These are phyloP conservation scores for Argyra leucocephala DNA, from an alignment of 2,888 invertebrate species.

Conservation along the genomic window DNA sequence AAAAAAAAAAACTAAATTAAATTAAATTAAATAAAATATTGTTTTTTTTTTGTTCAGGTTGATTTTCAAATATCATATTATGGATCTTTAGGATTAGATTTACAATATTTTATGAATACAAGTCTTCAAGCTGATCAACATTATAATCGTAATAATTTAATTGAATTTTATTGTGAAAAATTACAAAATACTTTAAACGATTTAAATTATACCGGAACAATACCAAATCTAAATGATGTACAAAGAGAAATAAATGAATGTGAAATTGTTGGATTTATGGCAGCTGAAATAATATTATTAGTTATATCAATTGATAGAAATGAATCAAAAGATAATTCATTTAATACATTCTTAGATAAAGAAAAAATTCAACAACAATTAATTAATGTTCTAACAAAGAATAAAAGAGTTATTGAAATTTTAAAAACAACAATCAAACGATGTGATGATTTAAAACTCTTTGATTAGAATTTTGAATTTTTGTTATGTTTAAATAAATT, in stretches of 20 bases:
- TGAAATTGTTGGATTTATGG: conserved; percentile 37
- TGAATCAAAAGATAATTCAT: conserved; percentile 36
- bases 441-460: conserved; percentile 33
- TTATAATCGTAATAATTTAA: conserved; percentile 29
- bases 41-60: conserved; percentile 29
- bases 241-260: conserved; percentile 31
- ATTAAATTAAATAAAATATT: neutral
- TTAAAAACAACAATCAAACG: conserved; percentile 33
- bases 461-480: conserved; percentile 27
- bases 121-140: conserved; percentile 35
- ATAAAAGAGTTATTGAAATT: conserved; percentile 33
- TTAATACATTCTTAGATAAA: conserved; percentile 36
- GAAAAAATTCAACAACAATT: conserved; percentile 36
- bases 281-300: conserved; percentile 14
- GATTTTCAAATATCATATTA: conserved; percentile 41
- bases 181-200: conserved; percentile 29
- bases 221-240: conserved; percentile 31
- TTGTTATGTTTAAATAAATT: too few relatives aligned
- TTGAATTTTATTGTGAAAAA: conserved; percentile 31
- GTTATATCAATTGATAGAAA: conserved; percentile 36
- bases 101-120: conserved; percentile 42
- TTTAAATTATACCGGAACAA: conserved; percentile 26
- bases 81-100: conserved; percentile 40
- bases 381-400: conserved; percentile 38
- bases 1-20: neutral